Evolutionary conservation across 2,888 invertebrate genomes (phyloP), one percentile per base, ranked within the genome.

Genomic region (Timandra comae): DNA sequence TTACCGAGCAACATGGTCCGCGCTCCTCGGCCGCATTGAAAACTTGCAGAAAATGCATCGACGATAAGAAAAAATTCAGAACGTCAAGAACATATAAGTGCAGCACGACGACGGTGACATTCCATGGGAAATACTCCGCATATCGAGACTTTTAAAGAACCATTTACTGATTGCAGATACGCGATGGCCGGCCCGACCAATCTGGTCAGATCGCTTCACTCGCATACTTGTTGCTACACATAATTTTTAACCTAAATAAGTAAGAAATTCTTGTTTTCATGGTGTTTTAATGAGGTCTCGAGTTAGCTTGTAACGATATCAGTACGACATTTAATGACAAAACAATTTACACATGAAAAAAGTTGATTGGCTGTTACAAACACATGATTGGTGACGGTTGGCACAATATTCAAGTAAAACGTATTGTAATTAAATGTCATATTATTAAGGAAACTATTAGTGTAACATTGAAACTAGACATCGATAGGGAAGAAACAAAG

Each of bases 81-180:
- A 65, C 79, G 73, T 60, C 64, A 67, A 70, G 74, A 75, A 57
- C 80, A 73, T 78, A 78, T 79, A 81, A 78, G 81, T 81, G 72
- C 75, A 59, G 68, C 71, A 77, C 74, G 72, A 66, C 77, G 72
- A 71, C 69, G 79, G 79, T 70, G 76, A 68, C 85, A 85, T 85
- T 81, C 85, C 81, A 65, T 53, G 63, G 64, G 64, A 70, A 78
- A 84, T 84, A 65, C 69, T 67, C 66, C 67, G 74, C 79, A 81
- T 82, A 81, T 76, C 80, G 72, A 79, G 80, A 72, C 77, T 77
- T 78, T 74, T 5, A 76, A 62, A 80, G 77, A 76, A 81, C 81
- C 81, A 84, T 82, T 82, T 84, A 82, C 81, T 72, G 84, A 84
- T 85, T 77, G 74, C 78, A 84, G 82, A 82, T 82, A 84, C 82